Evolutionary conservation across 1,140 invertebrate genomes (phyloP).

Genomic region (Coptotermes formosanus): DNA sequence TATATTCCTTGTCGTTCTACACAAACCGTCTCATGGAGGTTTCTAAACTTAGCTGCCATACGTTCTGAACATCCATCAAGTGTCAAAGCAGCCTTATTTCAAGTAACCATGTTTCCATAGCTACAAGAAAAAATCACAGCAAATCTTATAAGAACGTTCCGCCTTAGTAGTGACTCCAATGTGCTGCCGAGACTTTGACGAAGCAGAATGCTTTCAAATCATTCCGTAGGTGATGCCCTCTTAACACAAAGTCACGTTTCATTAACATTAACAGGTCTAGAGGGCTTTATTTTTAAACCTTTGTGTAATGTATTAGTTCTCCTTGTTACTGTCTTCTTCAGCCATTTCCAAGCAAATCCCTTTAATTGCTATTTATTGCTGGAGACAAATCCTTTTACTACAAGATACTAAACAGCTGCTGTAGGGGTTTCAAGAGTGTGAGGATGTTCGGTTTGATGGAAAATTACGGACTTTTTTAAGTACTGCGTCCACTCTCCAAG

Average conservation of each 20-base stretch:
- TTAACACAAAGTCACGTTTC: neutral
- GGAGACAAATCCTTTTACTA: neutral
- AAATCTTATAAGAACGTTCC: neutral
- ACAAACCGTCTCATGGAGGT: neutral
- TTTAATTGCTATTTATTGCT: neutral
- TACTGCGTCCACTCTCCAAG: too few species aligned
- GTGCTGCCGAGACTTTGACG: neutral
- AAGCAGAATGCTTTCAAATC: neutral
- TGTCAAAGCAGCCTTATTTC: neutral
- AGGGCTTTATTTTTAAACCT: neutral
- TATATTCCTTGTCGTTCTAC: neutral
- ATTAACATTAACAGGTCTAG: neutral
- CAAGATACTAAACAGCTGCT: too few species aligned
- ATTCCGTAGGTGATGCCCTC: neutral
- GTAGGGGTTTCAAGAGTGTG: too few species aligned
- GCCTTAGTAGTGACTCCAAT: neutral
- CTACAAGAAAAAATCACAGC: neutral
- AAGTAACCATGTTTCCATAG: neutral
- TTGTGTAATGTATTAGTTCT: neutral
- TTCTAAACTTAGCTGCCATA: neutral
- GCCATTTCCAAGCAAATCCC: neutral
- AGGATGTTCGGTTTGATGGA: too few species aligned
- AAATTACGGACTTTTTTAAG: too few species aligned
- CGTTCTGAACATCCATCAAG: conserved; percentile 2
- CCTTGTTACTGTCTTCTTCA: neutral